A percentile compares a stretch with the other conserved stretches of the same genome.
Conservation (phyloP, 53 echinoderm and acorn worm species). For the Luidia sarsii region DNA sequence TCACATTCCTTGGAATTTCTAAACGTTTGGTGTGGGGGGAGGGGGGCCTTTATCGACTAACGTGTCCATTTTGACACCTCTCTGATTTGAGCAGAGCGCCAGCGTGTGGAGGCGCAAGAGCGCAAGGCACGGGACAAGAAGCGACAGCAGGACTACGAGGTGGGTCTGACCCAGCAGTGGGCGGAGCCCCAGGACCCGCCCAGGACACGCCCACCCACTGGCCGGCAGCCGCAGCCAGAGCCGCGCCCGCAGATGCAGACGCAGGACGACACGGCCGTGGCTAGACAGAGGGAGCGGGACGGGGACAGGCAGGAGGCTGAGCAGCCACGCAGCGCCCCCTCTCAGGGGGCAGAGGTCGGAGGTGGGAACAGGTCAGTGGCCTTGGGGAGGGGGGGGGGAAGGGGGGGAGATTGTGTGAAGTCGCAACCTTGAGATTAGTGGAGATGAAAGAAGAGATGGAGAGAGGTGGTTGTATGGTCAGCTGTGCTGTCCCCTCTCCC, state of each 20-base stretch:
- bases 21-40: no score
- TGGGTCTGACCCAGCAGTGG: constrained; percentile 60
- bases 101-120: constrained; percentile 31
- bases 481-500: no score
- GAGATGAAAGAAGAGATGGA: no score
- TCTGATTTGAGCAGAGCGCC: constrained; percentile 33
- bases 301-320: constrained; percentile 16
- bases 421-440: no score
- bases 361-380: not conserved
- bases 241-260: not conserved
- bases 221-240: no score
- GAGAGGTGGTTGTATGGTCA: no score
- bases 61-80: no score
- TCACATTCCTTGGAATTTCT: no score
- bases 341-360: not conserved
- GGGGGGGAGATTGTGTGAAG: no score
- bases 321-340: constrained; percentile 63
- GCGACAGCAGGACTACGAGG: constrained; percentile 44
- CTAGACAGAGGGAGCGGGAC: not conserved
- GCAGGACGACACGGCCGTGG: constrained; percentile 33
- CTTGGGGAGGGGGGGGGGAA: no score
- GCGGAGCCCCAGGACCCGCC: constrained; percentile 70
- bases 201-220: not conserved
- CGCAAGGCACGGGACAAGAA: constrained; percentile 59
- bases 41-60: no score